These are phyloP conservation scores for Ochropleura plecta DNA, from an alignment of 2,888 invertebrate species.

Conservation along the genomic window DNA sequence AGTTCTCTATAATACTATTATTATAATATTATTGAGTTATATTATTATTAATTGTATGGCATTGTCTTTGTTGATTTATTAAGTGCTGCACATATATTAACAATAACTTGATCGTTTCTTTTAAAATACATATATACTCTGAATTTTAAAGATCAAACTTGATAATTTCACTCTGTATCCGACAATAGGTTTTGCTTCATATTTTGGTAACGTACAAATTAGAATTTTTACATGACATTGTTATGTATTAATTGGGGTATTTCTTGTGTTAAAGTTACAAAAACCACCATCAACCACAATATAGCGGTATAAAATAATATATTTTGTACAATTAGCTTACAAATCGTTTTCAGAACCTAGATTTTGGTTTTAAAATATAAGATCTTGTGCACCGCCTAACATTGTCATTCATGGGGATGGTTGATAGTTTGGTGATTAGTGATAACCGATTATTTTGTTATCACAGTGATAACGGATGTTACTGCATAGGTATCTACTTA, in stretches of 20 bases:
- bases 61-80: conserved; percentile 16
- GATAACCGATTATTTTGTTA: not conserved
- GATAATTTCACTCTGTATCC: not conserved
- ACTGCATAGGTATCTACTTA: not conserved
- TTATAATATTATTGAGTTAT: too few species aligned
- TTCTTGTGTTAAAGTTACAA: not conserved
- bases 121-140: not conserved
- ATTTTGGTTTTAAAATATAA: not conserved
- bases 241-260: not conserved
- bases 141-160: not conserved
- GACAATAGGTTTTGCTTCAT: not conserved
- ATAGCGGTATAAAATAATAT: too few species aligned
- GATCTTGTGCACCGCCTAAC: not conserved
- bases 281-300: too few species aligned
- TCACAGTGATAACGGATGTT: not conserved
- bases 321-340: not conserved
- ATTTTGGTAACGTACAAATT: not conserved
- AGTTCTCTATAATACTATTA: too few species aligned
- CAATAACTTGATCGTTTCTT: not conserved
- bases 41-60: not conserved
- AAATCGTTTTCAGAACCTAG: not conserved
- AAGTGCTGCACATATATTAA: not conserved
- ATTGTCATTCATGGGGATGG: not conserved
- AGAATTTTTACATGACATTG: not conserved
- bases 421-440: not conserved